Conservation (phyloP, 1,140 invertebrate species). For the Thalassaphorura encarpata region DNA sequence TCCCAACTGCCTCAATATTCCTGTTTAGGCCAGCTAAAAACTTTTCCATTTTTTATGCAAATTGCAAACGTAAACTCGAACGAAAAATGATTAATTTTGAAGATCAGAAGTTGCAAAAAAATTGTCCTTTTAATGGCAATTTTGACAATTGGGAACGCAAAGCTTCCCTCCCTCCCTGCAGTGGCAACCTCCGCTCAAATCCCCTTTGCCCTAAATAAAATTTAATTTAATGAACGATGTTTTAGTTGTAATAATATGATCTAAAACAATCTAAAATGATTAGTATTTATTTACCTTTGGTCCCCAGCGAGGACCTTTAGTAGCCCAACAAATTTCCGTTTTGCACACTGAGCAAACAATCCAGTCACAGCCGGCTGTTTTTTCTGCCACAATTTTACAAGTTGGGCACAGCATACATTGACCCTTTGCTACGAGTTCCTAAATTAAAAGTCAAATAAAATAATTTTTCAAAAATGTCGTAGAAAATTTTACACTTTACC, state of each 20-base stretch:
- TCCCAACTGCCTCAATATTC: no score
- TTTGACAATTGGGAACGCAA: slow-evolving; percentile 1
- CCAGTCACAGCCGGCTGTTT: slow-evolving; percentile 1
- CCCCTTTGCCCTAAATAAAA: slow-evolving; percentile 2
- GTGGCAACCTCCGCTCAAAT: not conserved
- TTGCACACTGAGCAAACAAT: slow-evolving; percentile 1
- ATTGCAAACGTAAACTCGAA: no score
- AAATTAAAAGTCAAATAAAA: not conserved
- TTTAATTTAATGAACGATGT: not conserved
- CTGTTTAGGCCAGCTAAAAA: no score
- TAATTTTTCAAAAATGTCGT: not conserved
- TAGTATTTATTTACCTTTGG: not conserved
- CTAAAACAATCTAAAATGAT: not conserved
- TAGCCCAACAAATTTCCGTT: slow-evolving; percentile 12
- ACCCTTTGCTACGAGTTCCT: not conserved
- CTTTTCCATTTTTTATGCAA: no score
- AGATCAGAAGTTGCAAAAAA: no score
- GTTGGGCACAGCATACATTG: not conserved
- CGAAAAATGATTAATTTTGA: no score
- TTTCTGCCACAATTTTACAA: not conserved
- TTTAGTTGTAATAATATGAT: not conserved
- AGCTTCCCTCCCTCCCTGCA: slow-evolving; percentile 1
- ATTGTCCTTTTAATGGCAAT: slow-evolving; percentile 12
- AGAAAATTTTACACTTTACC: not conserved
- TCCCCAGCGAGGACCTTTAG: slow-evolving; percentile 11